These are phyloP conservation scores for Conomelus anceps DNA, from an alignment of 2,888 invertebrate genomes.

Conservation along the genomic window DNA sequence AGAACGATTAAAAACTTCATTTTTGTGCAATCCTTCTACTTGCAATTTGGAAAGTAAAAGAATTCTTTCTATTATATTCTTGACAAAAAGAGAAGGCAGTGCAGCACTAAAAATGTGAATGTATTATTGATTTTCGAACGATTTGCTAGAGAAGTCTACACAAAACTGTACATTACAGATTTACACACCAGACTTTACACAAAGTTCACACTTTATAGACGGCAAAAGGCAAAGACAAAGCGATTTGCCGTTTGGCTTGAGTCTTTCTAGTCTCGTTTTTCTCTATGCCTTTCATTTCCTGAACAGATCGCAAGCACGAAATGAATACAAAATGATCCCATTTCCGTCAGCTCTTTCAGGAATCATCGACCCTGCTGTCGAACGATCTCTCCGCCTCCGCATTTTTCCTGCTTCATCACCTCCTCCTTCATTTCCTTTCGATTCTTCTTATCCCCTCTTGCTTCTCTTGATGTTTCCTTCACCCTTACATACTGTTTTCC, in stretches of 20 bases:
- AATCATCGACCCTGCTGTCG: neutral
- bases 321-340: constrained; percentile 8
- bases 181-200: too few species aligned
- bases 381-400: neutral
- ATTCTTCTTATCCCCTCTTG: neutral
- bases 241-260: neutral
- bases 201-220: neutral
- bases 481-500: neutral
- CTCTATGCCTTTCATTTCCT: constrained; percentile 5
- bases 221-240: neutral
- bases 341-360: constrained; percentile 1
- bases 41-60: too few species aligned
- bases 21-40: too few species aligned
- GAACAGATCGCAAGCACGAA: constrained; percentile 2
- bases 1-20: too few species aligned
- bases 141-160: too few species aligned
- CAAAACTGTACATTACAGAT: too few species aligned
- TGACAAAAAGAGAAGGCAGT: too few species aligned
- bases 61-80: too few species aligned
- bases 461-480: neutral
- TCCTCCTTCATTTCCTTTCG: neutral
- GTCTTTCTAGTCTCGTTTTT: neutral
- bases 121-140: too few species aligned
- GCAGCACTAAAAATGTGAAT: too few species aligned
- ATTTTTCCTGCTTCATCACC: neutral